These are phyloP conservation scores for Drosophila kanekoi DNA, from an alignment of 2,888 invertebrate species.

Conservation along the genomic window DNA sequence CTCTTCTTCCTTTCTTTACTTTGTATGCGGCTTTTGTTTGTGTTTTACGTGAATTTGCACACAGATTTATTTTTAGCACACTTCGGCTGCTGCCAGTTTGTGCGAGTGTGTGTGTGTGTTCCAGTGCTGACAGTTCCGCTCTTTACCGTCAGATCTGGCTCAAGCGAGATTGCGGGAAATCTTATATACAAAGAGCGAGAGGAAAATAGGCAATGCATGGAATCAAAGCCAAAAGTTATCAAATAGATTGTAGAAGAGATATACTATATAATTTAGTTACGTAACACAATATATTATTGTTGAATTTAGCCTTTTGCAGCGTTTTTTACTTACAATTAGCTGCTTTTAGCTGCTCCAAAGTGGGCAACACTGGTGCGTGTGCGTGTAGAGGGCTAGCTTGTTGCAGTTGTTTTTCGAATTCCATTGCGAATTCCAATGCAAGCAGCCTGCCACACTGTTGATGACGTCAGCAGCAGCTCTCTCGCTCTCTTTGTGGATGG, in stretches of 20 bases:
- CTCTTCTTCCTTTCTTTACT: slow-evolving; percentile 19
- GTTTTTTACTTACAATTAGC: neutral
- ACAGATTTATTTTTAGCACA: slow-evolving; percentile 59
- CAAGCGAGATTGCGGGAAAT: too few relatives aligned
- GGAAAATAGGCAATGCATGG: too few relatives aligned
- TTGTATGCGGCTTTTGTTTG: slow-evolving; percentile 36
- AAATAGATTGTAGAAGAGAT: too few relatives aligned
- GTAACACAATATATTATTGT: too few relatives aligned
- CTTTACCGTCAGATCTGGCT: too few relatives aligned
- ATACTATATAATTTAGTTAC: too few relatives aligned
- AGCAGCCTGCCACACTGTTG: slow-evolving; percentile 22
- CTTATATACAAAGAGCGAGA: too few relatives aligned
- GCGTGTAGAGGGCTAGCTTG: slow-evolving; percentile 14
- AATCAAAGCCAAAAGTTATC: too few relatives aligned
- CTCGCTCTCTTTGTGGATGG: neutral
- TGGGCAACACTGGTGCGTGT: too few relatives aligned
- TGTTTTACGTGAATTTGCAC: slow-evolving; percentile 40
- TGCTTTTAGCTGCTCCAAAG: too few relatives aligned
- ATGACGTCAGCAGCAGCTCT: slow-evolving; percentile 34
- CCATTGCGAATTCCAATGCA: slow-evolving; percentile 26
- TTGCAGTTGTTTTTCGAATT: slow-evolving; percentile 19
- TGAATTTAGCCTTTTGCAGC: neutral
- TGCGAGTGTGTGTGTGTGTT: neutral
- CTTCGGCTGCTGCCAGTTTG: slow-evolving; percentile 23
- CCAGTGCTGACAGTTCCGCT: neutral